A percentile compares a stretch with the other conserved stretches of the same genome.
Evolutionary conservation across 1,140 invertebrate species (phyloP).

Genomic region (Cylas formicarius): DNA sequence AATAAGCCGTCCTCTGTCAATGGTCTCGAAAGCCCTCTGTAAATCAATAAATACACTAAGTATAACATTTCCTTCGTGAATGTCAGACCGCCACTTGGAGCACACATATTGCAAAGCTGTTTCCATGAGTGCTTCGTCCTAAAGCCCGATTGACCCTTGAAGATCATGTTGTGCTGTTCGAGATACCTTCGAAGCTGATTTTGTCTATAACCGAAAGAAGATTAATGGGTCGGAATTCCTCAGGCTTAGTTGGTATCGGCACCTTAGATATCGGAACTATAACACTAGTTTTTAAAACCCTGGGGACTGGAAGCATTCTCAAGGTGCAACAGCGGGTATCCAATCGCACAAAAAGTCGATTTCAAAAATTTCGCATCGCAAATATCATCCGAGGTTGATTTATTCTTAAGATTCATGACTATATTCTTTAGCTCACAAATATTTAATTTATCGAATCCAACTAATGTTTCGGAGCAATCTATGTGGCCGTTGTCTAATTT

Average conservation of each 20-base stretch:
- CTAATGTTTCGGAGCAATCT: too few species aligned
- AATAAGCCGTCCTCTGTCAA: constrained; percentile 8
- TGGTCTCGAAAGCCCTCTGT: constrained; percentile 9
- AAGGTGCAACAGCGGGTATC: constrained; percentile 10
- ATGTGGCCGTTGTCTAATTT: background rate
- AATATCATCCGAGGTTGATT: constrained; percentile 4
- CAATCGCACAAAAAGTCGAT: constrained; percentile 7
- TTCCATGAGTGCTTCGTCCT: constrained; percentile 13
- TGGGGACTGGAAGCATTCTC: constrained; percentile 11
- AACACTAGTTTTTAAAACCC: constrained; percentile 10
- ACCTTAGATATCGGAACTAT: constrained; percentile 17
- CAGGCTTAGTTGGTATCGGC: constrained; percentile 11
- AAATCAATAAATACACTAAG: constrained; percentile 3
- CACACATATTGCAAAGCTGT: constrained; percentile 7
- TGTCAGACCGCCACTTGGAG: constrained; percentile 1
- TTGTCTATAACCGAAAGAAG: constrained; percentile 10
- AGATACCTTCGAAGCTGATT: constrained; percentile 6
- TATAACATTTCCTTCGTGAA: constrained; percentile 1
- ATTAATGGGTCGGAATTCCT: constrained; percentile 11
- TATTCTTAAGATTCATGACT: constrained; percentile 6
- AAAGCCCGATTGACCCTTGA: constrained; percentile 11
- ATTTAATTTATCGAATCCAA: too few species aligned
- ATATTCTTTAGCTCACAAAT: constrained; percentile 1
- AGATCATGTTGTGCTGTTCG: constrained; percentile 10
- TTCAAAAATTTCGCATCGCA: constrained; percentile 6